A percentile compares a stretch with the other conserved stretches of the same genome.
phyloP scores from a whole-genome alignment of 35 echinoderm and acorn worm genomes.

The Ophiothrix spiculata region DNA sequence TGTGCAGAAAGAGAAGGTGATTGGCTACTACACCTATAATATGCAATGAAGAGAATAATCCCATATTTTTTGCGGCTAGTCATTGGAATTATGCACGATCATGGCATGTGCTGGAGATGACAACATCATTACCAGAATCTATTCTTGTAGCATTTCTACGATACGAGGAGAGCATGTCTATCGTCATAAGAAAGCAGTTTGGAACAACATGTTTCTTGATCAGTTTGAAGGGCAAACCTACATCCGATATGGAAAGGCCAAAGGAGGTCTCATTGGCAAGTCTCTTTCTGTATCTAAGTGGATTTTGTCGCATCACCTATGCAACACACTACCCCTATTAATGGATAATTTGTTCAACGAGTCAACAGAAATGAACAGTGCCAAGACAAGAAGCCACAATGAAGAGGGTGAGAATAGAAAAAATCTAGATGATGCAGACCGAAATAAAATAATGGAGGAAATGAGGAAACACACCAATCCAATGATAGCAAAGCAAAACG shows the following conservation, averaged over 20 bases:
- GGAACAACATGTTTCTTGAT: neutral
- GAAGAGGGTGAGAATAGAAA: neutral
- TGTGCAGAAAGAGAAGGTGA: too few relatives aligned
- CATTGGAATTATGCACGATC: slow-evolving; percentile 13
- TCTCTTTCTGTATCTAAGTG: neutral
- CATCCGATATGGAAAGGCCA: slow-evolving; percentile 12
- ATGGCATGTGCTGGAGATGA: neutral
- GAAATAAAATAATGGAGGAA: neutral
- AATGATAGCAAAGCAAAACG: neutral
- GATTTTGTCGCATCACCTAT: slow-evolving; percentile 12
- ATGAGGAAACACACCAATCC: slow-evolving; percentile 7
- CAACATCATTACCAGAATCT: neutral
- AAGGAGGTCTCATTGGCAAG: slow-evolving; percentile 8
- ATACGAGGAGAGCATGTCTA: neutral
- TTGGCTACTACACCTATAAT: too few relatives aligned
- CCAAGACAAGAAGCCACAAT: slow-evolving; percentile 7
- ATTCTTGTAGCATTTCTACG: neutral
- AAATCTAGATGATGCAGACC: neutral
- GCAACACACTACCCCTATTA: slow-evolving; percentile 1
- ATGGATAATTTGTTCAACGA: slow-evolving; percentile 10
- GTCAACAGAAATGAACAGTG: neutral
- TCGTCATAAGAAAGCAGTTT: neutral
- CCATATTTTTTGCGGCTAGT: slow-evolving; percentile 19
- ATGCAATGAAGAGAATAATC: too few relatives aligned
- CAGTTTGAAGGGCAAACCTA: slow-evolving; percentile 18